phyloP scores from a whole-genome alignment of 2,113 vertebrate genomes.

The Australoheros scitulus region DNA sequence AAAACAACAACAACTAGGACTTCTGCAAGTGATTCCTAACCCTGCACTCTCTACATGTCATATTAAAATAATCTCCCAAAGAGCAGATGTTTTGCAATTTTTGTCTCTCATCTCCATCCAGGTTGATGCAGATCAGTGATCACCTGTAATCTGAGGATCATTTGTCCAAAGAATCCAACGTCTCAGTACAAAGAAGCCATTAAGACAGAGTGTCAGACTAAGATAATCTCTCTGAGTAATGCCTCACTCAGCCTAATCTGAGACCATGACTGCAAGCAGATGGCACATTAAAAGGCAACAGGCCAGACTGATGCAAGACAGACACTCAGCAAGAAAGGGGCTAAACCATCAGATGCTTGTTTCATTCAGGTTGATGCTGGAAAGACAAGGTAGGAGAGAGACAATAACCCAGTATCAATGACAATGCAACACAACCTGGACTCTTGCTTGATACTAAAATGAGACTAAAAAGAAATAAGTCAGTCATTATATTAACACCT shows the following conservation, averaged over 20 bases:
- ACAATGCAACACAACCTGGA: neutral
- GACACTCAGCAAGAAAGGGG: neutral
- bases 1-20: neutral
- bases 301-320: neutral
- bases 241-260: constrained; percentile 54
- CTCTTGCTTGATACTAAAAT: neutral
- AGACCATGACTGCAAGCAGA: constrained; percentile 56
- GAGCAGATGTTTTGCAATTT: neutral
- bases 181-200: constrained; percentile 51
- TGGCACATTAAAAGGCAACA: constrained; percentile 55
- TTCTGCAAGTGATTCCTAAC: constrained; percentile 8
- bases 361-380: neutral
- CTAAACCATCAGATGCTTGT: neutral
- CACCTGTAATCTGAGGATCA: neutral
- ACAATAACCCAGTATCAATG: neutral
- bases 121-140: constrained; percentile 6
- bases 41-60: neutral
- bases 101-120: neutral
- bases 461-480: neutral
- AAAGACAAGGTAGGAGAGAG: neutral
- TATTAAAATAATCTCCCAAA: neutral
- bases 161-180: constrained; percentile 15
- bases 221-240: constrained; percentile 58
- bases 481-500: constrained; percentile 8
- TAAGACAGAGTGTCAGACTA: constrained; percentile 34